phyloP scores from a whole-genome alignment of 2,113 vertebrate species.

The Setophaga kirtlandii region DNA sequence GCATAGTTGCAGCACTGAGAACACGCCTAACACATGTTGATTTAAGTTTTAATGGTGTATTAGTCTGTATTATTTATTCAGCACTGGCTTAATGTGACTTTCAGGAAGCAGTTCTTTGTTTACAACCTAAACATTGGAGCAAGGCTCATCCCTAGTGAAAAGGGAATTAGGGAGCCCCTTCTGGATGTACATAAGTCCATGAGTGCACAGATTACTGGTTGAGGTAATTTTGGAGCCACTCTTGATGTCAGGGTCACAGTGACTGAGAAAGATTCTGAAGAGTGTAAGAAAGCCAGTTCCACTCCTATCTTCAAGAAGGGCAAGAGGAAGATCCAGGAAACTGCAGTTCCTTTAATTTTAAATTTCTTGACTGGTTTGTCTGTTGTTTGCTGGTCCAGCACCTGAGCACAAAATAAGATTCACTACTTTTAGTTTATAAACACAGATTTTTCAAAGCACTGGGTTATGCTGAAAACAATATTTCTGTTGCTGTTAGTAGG shows the following conservation, averaged over 20 bases:
- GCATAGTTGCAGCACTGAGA: not conserved
- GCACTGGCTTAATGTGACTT: not conserved
- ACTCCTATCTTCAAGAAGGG: not conserved
- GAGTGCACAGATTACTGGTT: not conserved
- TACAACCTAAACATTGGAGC: not conserved
- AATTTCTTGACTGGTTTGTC: not conserved
- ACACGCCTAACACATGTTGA: not conserved
- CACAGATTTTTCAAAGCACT: not conserved
- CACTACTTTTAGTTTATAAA: not conserved
- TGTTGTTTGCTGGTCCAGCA: not conserved
- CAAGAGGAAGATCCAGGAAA: not conserved
- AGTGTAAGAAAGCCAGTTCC: not conserved
- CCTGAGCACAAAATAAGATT: not conserved
- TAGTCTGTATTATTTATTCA: not conserved
- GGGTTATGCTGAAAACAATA: not conserved
- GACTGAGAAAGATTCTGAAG: not conserved
- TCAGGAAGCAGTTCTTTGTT: not conserved
- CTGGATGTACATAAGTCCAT: accelerated
- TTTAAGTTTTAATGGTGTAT: not conserved
- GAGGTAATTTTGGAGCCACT: not conserved
- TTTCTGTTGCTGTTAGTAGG: not conserved
- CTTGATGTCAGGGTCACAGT: not conserved
- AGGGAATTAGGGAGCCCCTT: not conserved
- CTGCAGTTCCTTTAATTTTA: not conserved
- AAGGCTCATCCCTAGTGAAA: not conserved